Evolutionary conservation across 2,888 invertebrate genomes (phyloP), one percentile per base, ranked within the genome.

Genomic region (Chesias legatella): DNA sequence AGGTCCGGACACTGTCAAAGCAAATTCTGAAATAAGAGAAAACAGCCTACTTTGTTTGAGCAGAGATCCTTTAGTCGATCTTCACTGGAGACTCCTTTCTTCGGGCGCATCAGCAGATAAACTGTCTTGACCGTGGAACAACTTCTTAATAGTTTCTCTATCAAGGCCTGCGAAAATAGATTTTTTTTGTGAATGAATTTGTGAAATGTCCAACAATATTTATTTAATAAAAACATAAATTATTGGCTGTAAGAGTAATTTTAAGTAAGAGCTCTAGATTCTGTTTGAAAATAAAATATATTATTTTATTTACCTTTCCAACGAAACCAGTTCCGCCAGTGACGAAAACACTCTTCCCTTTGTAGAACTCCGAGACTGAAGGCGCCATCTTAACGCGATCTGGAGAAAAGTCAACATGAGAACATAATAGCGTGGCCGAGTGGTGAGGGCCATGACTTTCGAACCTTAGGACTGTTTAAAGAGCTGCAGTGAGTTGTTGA

Each of bases 251-350:
- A n/a, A n/a, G n/a, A n/a, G n/a, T n/a, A n/a, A n/a, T n/a, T n/a
- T n/a, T n/a, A n/a, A n/a, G n/a, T n/a, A n/a, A n/a, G n/a, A n/a
- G n/a, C n/a, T n/a, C n/a, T n/a, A n/a, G n/a, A n/a, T n/a, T n/a
- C n/a, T n/a, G n/a, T n/a, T n/a, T n/a, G n/a, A n/a, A n/a, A n/a
- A 29, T 7, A 3, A 26, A 20, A 21, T 7, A 8, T 23, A 5
- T 10, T 5, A 7, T 21, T 13, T 10, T 26, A 0, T 49, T 52
- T 57, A 83, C 83, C 70, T 85, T 85, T 7, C 84, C 85, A 3
- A 85, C 61, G 63, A 95, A 96, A 3, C 96, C 96, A 0, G 94
- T 94, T 0, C 92, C 93, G 1, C 96, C 96, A 0, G 96, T 96
- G 27, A 97, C 82, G 27, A 97, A 89, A n/a, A 96, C 79, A n/a